These are phyloP conservation scores for Siniperca chuatsi DNA, from an alignment of 2,113 vertebrate species.

Conservation along the genomic window DNA sequence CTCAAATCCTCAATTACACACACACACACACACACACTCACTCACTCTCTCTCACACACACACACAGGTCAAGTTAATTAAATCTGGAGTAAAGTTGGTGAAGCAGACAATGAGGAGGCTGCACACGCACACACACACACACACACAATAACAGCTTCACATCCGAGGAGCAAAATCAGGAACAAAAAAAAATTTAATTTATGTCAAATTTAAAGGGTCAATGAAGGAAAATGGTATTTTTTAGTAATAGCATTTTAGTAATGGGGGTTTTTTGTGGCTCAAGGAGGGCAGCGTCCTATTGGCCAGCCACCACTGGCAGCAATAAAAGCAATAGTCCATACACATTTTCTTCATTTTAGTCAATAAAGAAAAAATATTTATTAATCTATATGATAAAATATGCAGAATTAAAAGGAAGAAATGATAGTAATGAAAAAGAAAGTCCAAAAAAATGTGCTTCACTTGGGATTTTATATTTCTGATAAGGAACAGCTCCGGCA, in stretches of 20 bases:
- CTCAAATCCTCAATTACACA: background rate
- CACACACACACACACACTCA: background rate
- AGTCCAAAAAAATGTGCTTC: background rate
- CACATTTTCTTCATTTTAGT: background rate
- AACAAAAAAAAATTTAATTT: too few species aligned
- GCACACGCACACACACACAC: background rate
- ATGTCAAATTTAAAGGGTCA: too few species aligned
- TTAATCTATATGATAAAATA: background rate
- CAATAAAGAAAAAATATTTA: background rate
- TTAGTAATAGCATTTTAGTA: too few species aligned
- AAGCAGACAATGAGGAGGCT: slow-evolving; percentile 1
- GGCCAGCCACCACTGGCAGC: too few species aligned
- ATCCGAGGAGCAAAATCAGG: too few species aligned
- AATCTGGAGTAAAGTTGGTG: too few species aligned
- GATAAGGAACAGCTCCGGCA: background rate
- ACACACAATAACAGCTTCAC: background rate
- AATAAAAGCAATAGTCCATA: background rate
- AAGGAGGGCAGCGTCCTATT: too few species aligned
- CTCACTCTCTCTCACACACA: background rate
- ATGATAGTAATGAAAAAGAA: background rate
- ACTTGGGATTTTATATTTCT: background rate
- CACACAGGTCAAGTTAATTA: slow-evolving; percentile 3
- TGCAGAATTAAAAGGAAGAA: background rate
- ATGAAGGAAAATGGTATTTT: too few species aligned
- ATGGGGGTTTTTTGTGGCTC: too few species aligned